A percentile compares a stretch with the other conserved stretches of the same genome.
phyloP scores from a whole-genome alignment of 2,888 invertebrate species.

The Stenotaenia linearis region DNA sequence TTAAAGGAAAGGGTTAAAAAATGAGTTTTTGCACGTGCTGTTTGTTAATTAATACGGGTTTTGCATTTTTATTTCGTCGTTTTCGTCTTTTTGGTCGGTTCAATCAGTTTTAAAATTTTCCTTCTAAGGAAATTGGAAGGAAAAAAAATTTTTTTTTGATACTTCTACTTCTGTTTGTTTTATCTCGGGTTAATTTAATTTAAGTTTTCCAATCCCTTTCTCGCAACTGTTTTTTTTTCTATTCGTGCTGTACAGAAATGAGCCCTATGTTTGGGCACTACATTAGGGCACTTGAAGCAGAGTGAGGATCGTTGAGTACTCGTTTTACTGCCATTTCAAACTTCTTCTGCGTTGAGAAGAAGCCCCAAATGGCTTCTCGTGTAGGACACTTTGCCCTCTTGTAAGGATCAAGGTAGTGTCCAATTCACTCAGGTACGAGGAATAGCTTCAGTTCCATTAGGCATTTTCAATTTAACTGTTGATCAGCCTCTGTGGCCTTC shows the following conservation, averaged over 20 bases:
- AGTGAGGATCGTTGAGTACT: slow-evolving; percentile 21
- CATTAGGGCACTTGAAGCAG: slow-evolving; percentile 12
- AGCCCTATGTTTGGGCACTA: slow-evolving; percentile 21
- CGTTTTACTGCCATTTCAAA: slow-evolving; percentile 9
- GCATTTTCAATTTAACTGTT: slow-evolving; percentile 24
- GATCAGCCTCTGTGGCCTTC: background rate
- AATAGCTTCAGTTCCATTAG: slow-evolving; percentile 14
- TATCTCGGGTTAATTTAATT: background rate
- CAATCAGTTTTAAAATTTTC: background rate
- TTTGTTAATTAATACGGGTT: background rate
- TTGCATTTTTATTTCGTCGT: background rate
- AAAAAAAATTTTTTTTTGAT: background rate
- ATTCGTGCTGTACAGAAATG: background rate
- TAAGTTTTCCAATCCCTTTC: background rate
- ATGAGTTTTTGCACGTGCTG: background rate
- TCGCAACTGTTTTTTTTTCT: background rate
- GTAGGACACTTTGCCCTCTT: slow-evolving; percentile 18
- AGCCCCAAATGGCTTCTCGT: slow-evolving; percentile 17
- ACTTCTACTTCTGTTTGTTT: background rate
- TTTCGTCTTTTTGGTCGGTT: background rate
- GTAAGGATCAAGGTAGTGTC: slow-evolving; percentile 23
- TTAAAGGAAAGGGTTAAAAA: background rate
- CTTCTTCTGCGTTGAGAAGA: background rate
- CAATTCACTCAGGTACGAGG: slow-evolving; percentile 23
- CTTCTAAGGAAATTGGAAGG: background rate